Base-by-base conservation (phyloP, 2,888 invertebrate genomes). In the Anticlea derivata region DNA sequence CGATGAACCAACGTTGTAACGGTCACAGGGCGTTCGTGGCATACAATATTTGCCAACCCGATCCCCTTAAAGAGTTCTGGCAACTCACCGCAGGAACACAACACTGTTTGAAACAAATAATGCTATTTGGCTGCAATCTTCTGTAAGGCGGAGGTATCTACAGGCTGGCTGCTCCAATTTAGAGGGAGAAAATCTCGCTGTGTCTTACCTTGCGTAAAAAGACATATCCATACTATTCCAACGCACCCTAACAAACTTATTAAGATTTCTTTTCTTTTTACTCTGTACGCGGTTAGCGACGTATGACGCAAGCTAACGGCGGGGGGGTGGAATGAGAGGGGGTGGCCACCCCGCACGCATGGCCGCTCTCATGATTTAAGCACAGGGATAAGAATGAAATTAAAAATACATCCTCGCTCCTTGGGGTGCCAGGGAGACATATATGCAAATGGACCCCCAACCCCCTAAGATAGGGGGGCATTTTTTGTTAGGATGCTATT, bases 331-430 rank as follows among this genome's bases (percentile, higher is more conserved):
- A 67, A 60, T 48, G 55, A 60, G 66, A 66, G 61, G 60, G 69
- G 57, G 64, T 66, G 61, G 55, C 71, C 75, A 70, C 83, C 83
- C 75, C 78, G 81, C 89, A 89, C 90, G 90, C 90, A 90, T 90
- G 90, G 90, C 87, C 89, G 90, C 89, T 83, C 86, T 86, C 89
- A 90, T 90, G 89, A 90, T 89, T 90, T 89, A 90, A 90, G 90
- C 87, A 84, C 87, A 77, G 82, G 90, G 89, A 89, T 90, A 90
- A 90, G 90, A 90, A 90, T 89, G 89, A 90, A 90, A 90, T 90
- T 90, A 90, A 90, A 90, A 90, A 90, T 90, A 90, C 90, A 90
- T 90, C 90, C 88, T 82, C 81, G 81, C 82, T 86, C 86, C 87
- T 89, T 86, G 69, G 87, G 87, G 87, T 86, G 87, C 87, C 75